Evolutionary conservation across 2,888 invertebrate genomes (phyloP).

Genomic region (Caenorhabditis sp.): DNA sequence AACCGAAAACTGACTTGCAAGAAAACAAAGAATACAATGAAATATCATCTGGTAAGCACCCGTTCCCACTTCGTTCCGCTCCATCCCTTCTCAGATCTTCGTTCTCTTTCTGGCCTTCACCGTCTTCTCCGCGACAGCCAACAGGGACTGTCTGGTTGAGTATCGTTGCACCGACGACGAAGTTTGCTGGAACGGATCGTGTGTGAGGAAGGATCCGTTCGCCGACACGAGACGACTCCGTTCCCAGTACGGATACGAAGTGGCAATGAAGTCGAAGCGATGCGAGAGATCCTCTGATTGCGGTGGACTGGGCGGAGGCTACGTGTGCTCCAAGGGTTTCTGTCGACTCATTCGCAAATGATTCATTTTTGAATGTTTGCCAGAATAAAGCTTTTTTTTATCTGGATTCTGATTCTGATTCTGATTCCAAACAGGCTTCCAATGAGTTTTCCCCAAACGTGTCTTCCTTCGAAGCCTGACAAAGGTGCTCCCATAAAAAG

Average conservation of each 20-base stretch:
- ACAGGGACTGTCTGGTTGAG: not conserved
- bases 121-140: not conserved
- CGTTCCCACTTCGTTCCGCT: not conserved
- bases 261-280: not conserved
- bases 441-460: too few species aligned
- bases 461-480: not conserved
- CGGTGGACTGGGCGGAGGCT: not conserved
- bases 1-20: not conserved
- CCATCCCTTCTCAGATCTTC: not conserved
- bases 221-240: not conserved
- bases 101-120: not conserved
- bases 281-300: not conserved
- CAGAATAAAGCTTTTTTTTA: too few species aligned
- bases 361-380: too few species aligned
- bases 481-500: not conserved
- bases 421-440: too few species aligned
- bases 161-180: conserved; percentile 1
- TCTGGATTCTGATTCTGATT: too few species aligned
- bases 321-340: conserved; percentile 4
- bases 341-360: not conserved
- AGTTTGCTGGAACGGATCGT: conserved; percentile 13
- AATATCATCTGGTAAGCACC: not conserved
- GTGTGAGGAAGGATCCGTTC: not conserved
- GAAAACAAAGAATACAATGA: too few species aligned
- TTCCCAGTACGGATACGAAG: not conserved